A percentile compares a stretch with the other conserved stretches of the same genome.
Conservation (phyloP, 2,888 invertebrate genomes). For the Melanchra persicariae region DNA sequence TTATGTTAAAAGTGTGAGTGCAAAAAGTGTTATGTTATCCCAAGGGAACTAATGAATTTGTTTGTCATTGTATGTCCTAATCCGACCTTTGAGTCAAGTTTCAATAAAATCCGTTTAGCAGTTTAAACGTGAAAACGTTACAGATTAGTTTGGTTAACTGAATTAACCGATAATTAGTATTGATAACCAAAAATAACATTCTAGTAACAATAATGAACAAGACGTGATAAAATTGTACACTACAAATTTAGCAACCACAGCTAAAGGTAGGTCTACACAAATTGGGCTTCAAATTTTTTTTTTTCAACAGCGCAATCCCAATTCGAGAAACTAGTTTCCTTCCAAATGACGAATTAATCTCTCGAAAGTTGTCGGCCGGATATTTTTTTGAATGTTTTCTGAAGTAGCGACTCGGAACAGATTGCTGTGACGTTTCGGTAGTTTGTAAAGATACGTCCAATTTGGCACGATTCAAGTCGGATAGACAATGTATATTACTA, state of each 20-base stretch:
- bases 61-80: too few species aligned
- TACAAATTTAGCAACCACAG: constrained; percentile 4
- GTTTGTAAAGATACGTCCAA: constrained; percentile 77
- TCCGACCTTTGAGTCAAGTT: too few species aligned
- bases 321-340: constrained; percentile 81
- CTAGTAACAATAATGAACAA: too few species aligned
- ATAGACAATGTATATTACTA: constrained; percentile 7
- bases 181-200: too few species aligned
- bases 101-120: too few species aligned
- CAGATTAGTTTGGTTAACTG: too few species aligned
- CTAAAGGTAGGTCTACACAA: constrained; percentile 49
- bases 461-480: constrained; percentile 34
- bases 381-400: constrained; percentile 79
- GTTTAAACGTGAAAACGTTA: too few species aligned
- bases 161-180: too few species aligned
- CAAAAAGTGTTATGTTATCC: too few species aligned
- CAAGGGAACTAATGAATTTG: too few species aligned
- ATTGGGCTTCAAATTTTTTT: constrained; percentile 68
- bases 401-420: constrained; percentile 82
- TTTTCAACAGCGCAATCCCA: constrained; percentile 70
- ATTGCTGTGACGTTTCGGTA: constrained; percentile 87
- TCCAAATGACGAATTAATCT: constrained; percentile 90
- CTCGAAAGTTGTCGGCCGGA: constrained; percentile 81
- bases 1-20: too few species aligned
- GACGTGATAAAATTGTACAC: background rate